Evolutionary conservation across 2,888 invertebrate species (phyloP), one percentile per base, ranked within the genome.

Genomic region (Hylaea fasciaria): DNA sequence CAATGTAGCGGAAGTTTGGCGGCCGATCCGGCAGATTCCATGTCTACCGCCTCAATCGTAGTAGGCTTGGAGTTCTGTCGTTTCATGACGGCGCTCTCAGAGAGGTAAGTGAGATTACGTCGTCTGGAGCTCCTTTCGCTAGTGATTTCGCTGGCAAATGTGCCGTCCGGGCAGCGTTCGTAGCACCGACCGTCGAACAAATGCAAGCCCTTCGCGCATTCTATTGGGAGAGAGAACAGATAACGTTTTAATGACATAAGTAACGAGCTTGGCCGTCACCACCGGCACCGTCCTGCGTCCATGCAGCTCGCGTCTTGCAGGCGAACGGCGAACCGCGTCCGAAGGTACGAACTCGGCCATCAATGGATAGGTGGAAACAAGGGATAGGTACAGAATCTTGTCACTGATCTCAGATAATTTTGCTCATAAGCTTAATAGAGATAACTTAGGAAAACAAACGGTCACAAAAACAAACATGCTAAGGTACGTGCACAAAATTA

Each of bases 171-270:
- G 81, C 96, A 96, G 62, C 82, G 83, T 56, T 81, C 77, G 74
- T 93, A 87, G 87, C 96, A 96, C 74, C 86, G 86, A 64, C 94
- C 94, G 74, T 93, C 89, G 86, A 92, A 92, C 76, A 94, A 92
- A 81, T 93, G 93, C 81, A 93, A 93, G 77, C 93, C 93, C 76
- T 91, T 89, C 75, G 87, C 86, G 89, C 96, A 96, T 83, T 94
- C 96, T 96, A 95, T 73, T 94, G 92, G 82, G 86, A 86, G 83
- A 84, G 79, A 92, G 87, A 86, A 88, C 82, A 91, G 73, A 83
- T 65, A 75, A 71, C 67, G n/a, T n/a, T 84, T 85, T 86, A 81
- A 86, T 81, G 82, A 83, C 73, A 84, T 72, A 69, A 78, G 68
- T 76, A 72, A 82, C 69, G 67, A 77, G 74, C 71, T 66, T 69